Conservation (phyloP, 2,113 vertebrate genomes). For the Poeciliopsis occidentalis region DNA sequence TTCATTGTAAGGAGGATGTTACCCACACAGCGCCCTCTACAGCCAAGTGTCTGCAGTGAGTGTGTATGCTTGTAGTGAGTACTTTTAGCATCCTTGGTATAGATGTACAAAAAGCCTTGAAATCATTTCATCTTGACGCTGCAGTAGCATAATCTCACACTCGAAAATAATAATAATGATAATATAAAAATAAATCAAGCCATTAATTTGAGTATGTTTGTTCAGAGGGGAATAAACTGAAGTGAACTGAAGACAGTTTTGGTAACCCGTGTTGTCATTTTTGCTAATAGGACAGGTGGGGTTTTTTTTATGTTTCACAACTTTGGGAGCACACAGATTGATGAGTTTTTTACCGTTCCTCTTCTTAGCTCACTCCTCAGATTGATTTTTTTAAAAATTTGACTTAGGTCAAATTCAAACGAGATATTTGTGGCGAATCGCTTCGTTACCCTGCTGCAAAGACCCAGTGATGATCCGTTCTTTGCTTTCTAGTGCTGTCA, state of each 20-base stretch:
- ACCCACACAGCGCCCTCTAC: slow-evolving; percentile 28
- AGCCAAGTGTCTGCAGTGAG: background rate
- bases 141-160: background rate
- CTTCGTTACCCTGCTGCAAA: background rate
- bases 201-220: too few relatives aligned
- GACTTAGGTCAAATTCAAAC: background rate
- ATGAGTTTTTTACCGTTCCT: background rate
- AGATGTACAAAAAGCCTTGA: background rate
- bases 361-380: background rate
- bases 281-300: too few relatives aligned
- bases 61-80: background rate
- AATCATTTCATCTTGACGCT: background rate
- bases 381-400: background rate
- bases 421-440: background rate
- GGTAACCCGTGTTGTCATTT: background rate
- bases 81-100: background rate
- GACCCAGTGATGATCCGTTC: background rate
- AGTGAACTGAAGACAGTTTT: too few relatives aligned
- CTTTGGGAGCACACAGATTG: too few relatives aligned
- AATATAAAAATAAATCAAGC: too few relatives aligned
- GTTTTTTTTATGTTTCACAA: background rate
- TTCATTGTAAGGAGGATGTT: slow-evolving; percentile 66
- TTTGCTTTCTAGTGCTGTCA: background rate
- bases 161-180: background rate
- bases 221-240: too few relatives aligned